Conservation (phyloP, 2,888 invertebrate genomes). For the Idaea dimidiata region DNA sequence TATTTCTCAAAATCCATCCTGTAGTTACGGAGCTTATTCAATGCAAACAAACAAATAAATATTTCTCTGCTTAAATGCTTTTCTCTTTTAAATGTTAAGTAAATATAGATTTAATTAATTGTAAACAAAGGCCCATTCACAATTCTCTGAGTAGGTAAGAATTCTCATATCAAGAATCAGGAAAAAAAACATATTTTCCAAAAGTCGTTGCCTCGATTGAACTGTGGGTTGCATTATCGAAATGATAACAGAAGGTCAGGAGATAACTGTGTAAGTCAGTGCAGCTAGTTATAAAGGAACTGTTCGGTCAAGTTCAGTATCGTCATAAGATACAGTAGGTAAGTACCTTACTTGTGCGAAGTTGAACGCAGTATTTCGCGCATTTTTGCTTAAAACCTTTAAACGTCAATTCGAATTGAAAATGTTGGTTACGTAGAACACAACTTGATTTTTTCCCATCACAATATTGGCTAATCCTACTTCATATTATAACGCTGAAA, state of each 20-base stretch:
- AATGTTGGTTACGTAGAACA: too few species aligned
- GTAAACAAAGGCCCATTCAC: slow-evolving; percentile 40
- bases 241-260: slow-evolving; percentile 59
- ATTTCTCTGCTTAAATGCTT: too few species aligned
- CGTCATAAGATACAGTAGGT: neutral
- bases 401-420: neutral
- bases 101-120: neutral
- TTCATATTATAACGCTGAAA: too few species aligned
- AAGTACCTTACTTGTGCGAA: slow-evolving; percentile 13
- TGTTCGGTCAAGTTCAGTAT: slow-evolving; percentile 70
- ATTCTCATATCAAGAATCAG: slow-evolving; percentile 49
- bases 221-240: slow-evolving; percentile 56
- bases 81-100: too few species aligned
- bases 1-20: too few species aligned
- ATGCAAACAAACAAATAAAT: too few species aligned
- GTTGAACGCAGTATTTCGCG: neutral
- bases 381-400: neutral
- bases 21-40: too few species aligned
- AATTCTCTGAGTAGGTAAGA: slow-evolving; percentile 4
- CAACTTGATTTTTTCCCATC: too few species aligned
- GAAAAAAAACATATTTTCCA: slow-evolving; percentile 61
- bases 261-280: slow-evolving; percentile 62
- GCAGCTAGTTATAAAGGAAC: slow-evolving; percentile 52
- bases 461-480: too few species aligned
- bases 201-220: slow-evolving; percentile 71